Conservation (phyloP, 2,797 vertebrate species). For the Phalloptychus januarius region DNA sequence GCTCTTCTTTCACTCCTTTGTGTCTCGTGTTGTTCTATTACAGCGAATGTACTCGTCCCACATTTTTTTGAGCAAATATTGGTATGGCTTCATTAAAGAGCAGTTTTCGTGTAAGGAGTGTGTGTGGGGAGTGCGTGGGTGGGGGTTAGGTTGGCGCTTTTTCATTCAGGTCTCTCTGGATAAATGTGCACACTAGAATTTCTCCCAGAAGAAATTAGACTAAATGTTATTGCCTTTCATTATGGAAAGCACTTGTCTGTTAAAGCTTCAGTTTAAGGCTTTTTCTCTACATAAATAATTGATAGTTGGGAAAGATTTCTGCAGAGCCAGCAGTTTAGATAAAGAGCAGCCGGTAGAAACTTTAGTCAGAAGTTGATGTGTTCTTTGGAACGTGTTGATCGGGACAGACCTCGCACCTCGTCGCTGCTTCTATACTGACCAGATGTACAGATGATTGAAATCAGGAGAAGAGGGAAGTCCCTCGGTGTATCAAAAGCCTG, state of each 20-base stretch:
- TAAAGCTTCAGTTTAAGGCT: slow-evolving; percentile 58
- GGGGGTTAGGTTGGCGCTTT: slow-evolving; percentile 1
- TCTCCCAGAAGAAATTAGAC: slow-evolving; percentile 50
- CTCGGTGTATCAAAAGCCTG: no score
- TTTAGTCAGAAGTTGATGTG: slow-evolving; percentile 4
- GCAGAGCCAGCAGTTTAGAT: slow-evolving; percentile 52
- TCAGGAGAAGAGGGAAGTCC: background rate
- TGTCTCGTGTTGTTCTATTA: slow-evolving; percentile 15
- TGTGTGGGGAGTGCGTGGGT: background rate
- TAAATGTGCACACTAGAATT: slow-evolving; percentile 40
- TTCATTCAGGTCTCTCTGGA: slow-evolving; percentile 23
- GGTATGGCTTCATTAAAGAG: slow-evolving; percentile 28
- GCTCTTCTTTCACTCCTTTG: background rate
- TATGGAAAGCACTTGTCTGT: slow-evolving; percentile 60
- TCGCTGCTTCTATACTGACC: background rate
- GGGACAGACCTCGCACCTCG: background rate
- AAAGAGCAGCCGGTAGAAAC: slow-evolving; percentile 33
- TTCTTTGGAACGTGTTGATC: background rate
- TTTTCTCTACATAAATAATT: slow-evolving; percentile 64
- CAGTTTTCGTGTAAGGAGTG: background rate
- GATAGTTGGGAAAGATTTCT: slow-evolving; percentile 51
- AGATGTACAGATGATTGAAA: background rate
- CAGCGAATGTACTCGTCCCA: slow-evolving; percentile 8
- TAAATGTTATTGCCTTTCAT: slow-evolving; percentile 61
- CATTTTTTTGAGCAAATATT: slow-evolving; percentile 24